These are phyloP conservation scores for Choloepus didactylus DNA, from an alignment of 2,797 vertebrate species.

Conservation along the genomic window DNA sequence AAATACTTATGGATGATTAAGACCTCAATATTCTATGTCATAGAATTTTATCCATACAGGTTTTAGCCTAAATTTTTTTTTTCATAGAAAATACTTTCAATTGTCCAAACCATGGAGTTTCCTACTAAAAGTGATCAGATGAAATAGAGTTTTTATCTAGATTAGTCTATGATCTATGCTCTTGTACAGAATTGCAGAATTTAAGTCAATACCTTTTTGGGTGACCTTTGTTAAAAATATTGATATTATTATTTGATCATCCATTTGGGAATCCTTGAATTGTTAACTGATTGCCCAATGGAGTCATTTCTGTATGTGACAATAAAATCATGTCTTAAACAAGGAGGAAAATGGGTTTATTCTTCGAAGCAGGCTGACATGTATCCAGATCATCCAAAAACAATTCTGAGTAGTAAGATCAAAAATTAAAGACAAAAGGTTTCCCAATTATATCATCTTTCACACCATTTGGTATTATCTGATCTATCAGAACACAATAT, in stretches of 20 bases:
- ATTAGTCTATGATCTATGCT: not conserved
- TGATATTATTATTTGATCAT: slow-evolving; percentile 2
- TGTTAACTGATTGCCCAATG: not conserved
- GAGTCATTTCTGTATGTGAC: not conserved
- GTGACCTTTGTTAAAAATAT: slow-evolving; percentile 32
- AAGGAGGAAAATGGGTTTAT: not conserved
- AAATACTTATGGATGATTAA: slow-evolving; percentile 46
- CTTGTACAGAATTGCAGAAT: not conserved
- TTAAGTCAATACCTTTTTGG: not conserved
- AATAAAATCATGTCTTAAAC: not conserved
- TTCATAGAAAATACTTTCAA: not conserved
- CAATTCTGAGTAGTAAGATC: not conserved
- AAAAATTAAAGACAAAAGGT: not conserved
- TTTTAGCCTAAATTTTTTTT: not conserved
- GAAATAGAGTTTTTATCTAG: not conserved
- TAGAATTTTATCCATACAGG: not conserved
- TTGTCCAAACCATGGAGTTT: not conserved
- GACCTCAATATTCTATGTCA: not conserved
- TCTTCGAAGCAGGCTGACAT: not conserved
- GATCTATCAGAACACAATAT: not conserved
- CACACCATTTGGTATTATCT: not conserved
- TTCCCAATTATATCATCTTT: not conserved
- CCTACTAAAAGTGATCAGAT: not conserved
- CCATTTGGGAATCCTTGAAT: not conserved
- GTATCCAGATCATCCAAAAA: not conserved